phyloP scores from a whole-genome alignment of 1,140 invertebrate species.

The Drosophila pachea region DNA sequence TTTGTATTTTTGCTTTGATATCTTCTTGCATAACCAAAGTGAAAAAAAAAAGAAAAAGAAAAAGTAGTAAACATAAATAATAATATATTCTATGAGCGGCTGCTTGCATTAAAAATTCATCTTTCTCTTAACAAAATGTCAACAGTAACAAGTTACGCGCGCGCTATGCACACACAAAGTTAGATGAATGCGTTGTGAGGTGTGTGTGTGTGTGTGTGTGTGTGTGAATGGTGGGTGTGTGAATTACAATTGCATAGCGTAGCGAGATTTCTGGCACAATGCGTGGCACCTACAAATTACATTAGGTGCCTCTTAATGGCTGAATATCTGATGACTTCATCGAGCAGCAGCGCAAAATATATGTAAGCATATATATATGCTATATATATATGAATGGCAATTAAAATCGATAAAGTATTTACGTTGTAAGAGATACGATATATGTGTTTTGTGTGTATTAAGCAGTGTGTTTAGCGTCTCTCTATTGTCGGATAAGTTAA shows the following conservation, averaged over 20 bases:
- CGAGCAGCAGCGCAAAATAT: conserved; percentile 40
- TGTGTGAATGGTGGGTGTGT: conserved; percentile 8
- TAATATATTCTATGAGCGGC: conserved; percentile 33
- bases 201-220: conserved; percentile 25
- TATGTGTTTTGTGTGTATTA: conserved; percentile 19
- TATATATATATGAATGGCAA: conserved; percentile 41
- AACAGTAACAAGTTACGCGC: conserved; percentile 55
- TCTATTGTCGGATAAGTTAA: conserved; percentile 14
- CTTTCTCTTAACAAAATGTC: conserved; percentile 45
- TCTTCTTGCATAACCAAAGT: conserved; percentile 57
- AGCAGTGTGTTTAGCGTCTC: conserved; percentile 22
- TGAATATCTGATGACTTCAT: conserved; percentile 55
- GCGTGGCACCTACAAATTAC: conserved; percentile 45
- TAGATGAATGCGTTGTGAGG: conserved; percentile 27
- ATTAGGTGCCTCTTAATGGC: conserved; percentile 28
- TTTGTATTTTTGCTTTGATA: conserved; percentile 73
- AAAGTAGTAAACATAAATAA: background rate
- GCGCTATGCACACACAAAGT: conserved; percentile 24
- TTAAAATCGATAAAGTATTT: conserved; percentile 36
- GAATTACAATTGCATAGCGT: conserved; percentile 29
- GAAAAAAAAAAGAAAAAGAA: conserved; percentile 20
- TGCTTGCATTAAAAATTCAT: conserved; percentile 60
- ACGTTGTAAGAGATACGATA: background rate
- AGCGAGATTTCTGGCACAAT: conserved; percentile 27
- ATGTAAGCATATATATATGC: conserved; percentile 10